phyloP scores from a whole-genome alignment of 35 echinoderm and acorn worm species.

The Strongylocentrotus purpuratus region DNA sequence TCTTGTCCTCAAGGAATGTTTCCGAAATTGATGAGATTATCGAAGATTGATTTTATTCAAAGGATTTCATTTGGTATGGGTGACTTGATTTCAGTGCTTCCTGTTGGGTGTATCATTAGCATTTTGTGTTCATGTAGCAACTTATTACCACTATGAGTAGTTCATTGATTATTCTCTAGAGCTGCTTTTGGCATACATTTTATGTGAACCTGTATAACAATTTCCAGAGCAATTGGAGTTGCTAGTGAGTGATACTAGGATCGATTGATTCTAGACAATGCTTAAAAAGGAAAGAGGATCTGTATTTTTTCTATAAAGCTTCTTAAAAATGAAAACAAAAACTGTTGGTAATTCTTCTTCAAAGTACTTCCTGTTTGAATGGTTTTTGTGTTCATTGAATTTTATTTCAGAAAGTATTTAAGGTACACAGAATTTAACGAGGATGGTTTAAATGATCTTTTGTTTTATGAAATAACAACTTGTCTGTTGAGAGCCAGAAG shows the following conservation, averaged over 20 bases:
- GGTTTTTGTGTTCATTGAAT: too few species aligned
- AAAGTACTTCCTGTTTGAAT: too few species aligned
- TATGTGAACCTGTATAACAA: neutral
- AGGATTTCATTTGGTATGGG: neutral
- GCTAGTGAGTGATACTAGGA: neutral
- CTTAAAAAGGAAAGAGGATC: too few species aligned
- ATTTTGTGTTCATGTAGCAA: neutral
- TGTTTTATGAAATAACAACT: too few species aligned
- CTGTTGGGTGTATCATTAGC: neutral
- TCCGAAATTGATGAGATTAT: slow-evolving; percentile 10
- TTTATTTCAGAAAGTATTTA: too few species aligned
- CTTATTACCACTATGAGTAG: neutral
- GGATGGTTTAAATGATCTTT: too few species aligned
- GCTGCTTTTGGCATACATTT: neutral
- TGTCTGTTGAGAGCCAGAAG: too few species aligned
- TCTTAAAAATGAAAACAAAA: too few species aligned
- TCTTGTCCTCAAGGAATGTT: neutral
- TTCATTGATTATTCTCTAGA: neutral
- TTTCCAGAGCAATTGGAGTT: neutral
- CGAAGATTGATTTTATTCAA: neutral
- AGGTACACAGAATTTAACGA: too few species aligned
- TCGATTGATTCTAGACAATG: neutral
- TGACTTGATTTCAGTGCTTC: neutral
- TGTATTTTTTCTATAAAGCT: too few species aligned
- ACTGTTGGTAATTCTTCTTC: too few species aligned